Base-by-base conservation (phyloP, 2,888 invertebrate species). In the Caenorhabditis angaria region DNA sequence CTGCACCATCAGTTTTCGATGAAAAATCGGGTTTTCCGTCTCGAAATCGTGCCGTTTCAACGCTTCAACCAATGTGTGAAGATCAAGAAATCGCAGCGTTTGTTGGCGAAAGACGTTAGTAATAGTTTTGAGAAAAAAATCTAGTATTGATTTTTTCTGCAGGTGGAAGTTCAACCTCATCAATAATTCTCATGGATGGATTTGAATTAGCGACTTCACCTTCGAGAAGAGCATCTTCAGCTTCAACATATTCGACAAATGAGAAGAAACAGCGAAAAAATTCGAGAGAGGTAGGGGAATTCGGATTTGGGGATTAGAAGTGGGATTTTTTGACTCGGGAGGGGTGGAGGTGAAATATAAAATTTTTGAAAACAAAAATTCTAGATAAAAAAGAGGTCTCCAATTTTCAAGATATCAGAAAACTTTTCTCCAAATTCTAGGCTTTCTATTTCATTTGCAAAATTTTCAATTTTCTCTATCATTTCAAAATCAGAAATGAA, bases 161-260 rank as follows among this genome's bases (percentile, higher is more conserved):
- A 72, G 72, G 72, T 57, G 29, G 72, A 29, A 72, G 72, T 28
- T 72, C 72, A 5, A 64, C 67, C 22, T 64, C 72, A 1, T 58
- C 58, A 41, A 72, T 72, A 29, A 64, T 65, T 10, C 48, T 67
- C 0, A 35, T 56, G 35, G 72, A 72, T 48, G 51, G 61, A 27
- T 57, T 67, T 20, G 72, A 72, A 48, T 12, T 58, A 4, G 51
- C 61, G 20, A 60, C 55, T 2, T 61, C 64, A 18, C 57, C 66
- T 12, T 64, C 64, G 24, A 60, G 67, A 35, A 63, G 72, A 5
- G 22, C 58, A 5, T 72, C 72, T 5, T 35, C 67, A n/a, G 56
- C 57, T 25, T 57, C 63, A 10, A 24, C 55, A 1, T 0, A n/a
- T 20, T 54, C 58, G 22, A 27, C 60, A 6, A 48, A 29, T 22